Percentiles rank a stretch among this genome's conserved stretches.
Evolutionary conservation across 2,888 invertebrate genomes (phyloP).

Genomic region (Dicyrtomina minuta): DNA sequence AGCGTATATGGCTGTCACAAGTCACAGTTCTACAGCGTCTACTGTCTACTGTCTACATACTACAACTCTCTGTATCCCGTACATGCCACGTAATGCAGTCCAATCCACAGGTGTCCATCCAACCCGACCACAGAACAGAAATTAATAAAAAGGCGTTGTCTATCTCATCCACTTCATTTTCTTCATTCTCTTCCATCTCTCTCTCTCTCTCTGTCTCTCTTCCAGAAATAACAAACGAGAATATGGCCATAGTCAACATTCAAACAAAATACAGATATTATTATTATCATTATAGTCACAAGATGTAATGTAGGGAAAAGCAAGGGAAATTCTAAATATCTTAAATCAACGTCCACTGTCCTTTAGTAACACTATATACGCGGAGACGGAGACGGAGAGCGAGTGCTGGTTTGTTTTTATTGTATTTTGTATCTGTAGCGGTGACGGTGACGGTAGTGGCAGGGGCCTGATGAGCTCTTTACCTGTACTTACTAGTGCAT

Average conservation of each 20-base stretch:
- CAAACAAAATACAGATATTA: neutral
- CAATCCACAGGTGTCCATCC: constrained; percentile 32
- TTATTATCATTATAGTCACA: neutral
- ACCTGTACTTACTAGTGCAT: no score
- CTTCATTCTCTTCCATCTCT: constrained; percentile 6
- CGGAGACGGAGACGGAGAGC: no score
- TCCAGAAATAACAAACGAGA: constrained; percentile 25
- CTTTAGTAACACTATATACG: no score
- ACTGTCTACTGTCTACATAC: neutral
- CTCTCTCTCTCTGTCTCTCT: constrained; percentile 14
- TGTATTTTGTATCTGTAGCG: no score
- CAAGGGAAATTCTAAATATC: neutral
- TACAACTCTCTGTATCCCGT: neutral
- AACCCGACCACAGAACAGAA: constrained; percentile 19
- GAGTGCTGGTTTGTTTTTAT: no score
- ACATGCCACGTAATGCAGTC: constrained; percentile 13
- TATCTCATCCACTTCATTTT: constrained; percentile 23
- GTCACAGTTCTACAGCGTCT: constrained; percentile 7
- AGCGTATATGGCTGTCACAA: constrained; percentile 25
- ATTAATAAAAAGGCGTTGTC: constrained; percentile 34
- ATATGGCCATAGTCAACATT: neutral
- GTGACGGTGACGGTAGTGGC: no score
- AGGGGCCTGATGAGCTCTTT: no score
- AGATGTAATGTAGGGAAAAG: neutral
- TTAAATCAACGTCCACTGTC: neutral